Percentiles rank a stretch among this genome's conserved stretches.
phyloP scores from a whole-genome alignment of 2,888 invertebrate species.

The Platerodrilus igneus region DNA sequence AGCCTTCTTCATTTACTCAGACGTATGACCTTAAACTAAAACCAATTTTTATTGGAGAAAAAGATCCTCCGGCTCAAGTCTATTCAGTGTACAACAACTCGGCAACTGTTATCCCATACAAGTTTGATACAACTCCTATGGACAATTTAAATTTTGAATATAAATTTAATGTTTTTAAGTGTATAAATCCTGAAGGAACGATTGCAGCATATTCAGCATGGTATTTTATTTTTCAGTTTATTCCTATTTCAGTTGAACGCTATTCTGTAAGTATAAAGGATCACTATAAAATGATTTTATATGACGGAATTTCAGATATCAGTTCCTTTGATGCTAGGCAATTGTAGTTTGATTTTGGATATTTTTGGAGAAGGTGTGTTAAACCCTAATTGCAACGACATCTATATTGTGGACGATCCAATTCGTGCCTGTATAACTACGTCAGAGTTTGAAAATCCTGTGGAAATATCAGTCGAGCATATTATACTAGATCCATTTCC shows the following conservation, averaged over 20 bases:
- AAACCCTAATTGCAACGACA: background rate
- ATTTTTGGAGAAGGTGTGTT: conserved; percentile 16
- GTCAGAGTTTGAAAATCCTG: conserved; percentile 24
- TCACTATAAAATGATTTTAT: background rate
- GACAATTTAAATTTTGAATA: conserved; percentile 35
- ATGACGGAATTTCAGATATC: conserved; percentile 14
- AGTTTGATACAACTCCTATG: conserved; percentile 34
- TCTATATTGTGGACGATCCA: background rate
- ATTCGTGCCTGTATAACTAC: conserved; percentile 3
- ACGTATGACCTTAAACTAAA: conserved; percentile 31
- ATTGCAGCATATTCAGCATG: conserved; percentile 32
- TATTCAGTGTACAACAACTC: conserved; percentile 45
- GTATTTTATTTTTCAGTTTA: conserved; percentile 45
- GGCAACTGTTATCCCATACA: conserved; percentile 32
- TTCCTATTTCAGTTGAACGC: conserved; percentile 41
- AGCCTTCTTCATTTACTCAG: conserved; percentile 29
- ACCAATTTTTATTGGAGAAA: conserved; percentile 39
- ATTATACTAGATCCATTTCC: conserved; percentile 39
- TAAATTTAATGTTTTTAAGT: conserved; percentile 40
- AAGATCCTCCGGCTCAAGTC: conserved; percentile 30
- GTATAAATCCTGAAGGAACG: conserved; percentile 39
- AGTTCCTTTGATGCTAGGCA: conserved; percentile 22
- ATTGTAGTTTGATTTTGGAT: conserved; percentile 8
- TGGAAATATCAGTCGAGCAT: conserved; percentile 42
- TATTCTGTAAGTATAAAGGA: conserved; percentile 36